A percentile compares a stretch with the other conserved stretches of the same genome.
Conservation (phyloP, 2,113 vertebrate genomes). For the Mus pahari region DNA sequence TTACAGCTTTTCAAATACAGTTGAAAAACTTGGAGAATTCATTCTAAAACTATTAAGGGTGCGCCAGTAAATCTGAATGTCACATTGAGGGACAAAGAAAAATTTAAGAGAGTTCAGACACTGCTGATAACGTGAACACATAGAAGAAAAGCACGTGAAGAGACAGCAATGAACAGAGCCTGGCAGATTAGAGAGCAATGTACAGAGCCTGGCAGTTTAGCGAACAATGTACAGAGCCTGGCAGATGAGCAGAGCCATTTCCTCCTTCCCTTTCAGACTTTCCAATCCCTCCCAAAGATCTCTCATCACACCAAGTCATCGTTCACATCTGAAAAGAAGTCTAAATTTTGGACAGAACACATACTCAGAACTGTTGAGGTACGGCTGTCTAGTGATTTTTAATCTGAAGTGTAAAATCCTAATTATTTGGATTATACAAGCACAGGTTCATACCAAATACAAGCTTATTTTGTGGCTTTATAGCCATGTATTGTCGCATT, state of each 20-base stretch:
- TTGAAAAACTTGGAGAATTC: neutral
- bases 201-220: neutral
- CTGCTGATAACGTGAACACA: too few species aligned
- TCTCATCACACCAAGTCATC: neutral
- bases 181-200: too few species aligned
- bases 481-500: too few species aligned
- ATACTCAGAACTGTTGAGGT: neutral
- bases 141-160: neutral
- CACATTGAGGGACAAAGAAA: neutral
- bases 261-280: neutral
- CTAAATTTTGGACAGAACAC: neutral
- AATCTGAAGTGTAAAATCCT: too few species aligned
- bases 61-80: neutral
- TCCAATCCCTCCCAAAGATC: accelerated
- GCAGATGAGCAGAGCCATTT: neutral
- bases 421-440: too few species aligned
- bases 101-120: neutral
- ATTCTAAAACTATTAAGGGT: neutral
- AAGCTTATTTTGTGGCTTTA: too few species aligned
- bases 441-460: too few species aligned
- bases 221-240: too few species aligned
- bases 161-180: neutral
- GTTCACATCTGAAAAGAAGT: neutral
- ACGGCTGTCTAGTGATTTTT: too few species aligned
- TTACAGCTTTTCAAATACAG: neutral